Base-by-base conservation (phyloP, 2,888 invertebrate genomes). In the Salticus scenicus region DNA sequence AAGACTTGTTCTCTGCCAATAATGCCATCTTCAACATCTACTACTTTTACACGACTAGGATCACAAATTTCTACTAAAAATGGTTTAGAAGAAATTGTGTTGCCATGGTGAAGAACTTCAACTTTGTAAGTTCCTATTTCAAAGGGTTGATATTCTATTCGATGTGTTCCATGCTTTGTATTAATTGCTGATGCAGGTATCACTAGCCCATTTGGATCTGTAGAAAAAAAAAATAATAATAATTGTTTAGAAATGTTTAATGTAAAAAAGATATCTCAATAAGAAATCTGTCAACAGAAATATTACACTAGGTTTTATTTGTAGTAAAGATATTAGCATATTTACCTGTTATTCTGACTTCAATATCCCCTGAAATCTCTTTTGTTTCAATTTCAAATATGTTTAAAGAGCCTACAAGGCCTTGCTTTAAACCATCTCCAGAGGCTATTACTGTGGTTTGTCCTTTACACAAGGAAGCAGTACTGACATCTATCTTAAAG, bases 111-210 rank as follows among this genome's bases (percentile, higher is more conserved):
- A 47, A 93, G 93, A 30, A 94, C 93, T 24, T 94, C 93, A 81
- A 97, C 94, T 47, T 94, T 93, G 89, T 96, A 95, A 17, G 93
- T 93, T 0, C 97, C 96, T 4, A 96, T 95, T 87, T 94, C 93
- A 88, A 93, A 93, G 0, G 96, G 95, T 1, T 94, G 94, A 91
- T 96, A 96, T 89, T 95, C 95, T 0, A 95, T 94, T 0, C 95
- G 92, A 75, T 92, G 89, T 92, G 90, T 92, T 89, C 90, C 90
- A 74, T 89, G 89, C n/a, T 89, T 90, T 31, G 91, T 89, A 76
- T 80, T 91, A 88, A 89, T 91, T 90, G 89, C 91, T 90, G 92
- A 74, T 90, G 91, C 82, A 89, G 92, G 92, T 87, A 93, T 91
- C 10, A 91, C 91, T 30, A 91, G 91, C 57, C 93, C 93, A 88